phyloP scores from a whole-genome alignment of 2,888 invertebrate genomes.

The Drosophila phalerata region DNA sequence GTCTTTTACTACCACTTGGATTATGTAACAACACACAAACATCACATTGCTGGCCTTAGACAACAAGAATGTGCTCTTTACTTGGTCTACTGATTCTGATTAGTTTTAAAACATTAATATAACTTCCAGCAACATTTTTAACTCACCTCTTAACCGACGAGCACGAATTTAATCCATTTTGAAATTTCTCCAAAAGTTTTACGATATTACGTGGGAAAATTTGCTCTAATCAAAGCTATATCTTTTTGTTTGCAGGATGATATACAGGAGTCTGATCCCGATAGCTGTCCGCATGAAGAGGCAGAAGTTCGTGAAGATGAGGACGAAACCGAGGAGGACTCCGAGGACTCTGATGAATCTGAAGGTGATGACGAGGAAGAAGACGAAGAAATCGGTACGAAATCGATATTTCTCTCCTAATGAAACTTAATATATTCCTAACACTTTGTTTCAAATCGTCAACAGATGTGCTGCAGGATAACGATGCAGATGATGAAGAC shows the following conservation, averaged over 20 bases:
- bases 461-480: slow-evolving; percentile 79
- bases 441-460: not conserved
- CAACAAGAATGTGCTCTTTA: slow-evolving; percentile 80
- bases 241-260: slow-evolving; percentile 82
- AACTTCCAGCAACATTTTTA: slow-evolving; percentile 45
- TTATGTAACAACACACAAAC: slow-evolving; percentile 57
- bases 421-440: not conserved
- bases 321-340: slow-evolving; percentile 84
- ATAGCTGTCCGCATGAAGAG: slow-evolving; percentile 85
- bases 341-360: slow-evolving; percentile 85
- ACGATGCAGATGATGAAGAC: slow-evolving; percentile 85
- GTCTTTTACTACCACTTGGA: slow-evolving; percentile 51
- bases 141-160: slow-evolving; percentile 41
- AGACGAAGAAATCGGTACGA: slow-evolving; percentile 85
- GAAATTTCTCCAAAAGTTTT: not conserved
- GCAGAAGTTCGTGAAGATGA: slow-evolving; percentile 84
- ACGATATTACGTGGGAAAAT: not conserved
- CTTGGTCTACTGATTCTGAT: slow-evolving; percentile 41
- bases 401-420: not conserved
- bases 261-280: slow-evolving; percentile 85
- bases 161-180: slow-evolving; percentile 31
- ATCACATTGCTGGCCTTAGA: slow-evolving; percentile 84
- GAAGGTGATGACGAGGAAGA: slow-evolving; percentile 85
- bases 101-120: slow-evolving; percentile 43
- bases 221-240: slow-evolving; percentile 7